Base-by-base conservation (phyloP, 2,113 vertebrate genomes). In the Sinosuthora webbiana region DNA sequence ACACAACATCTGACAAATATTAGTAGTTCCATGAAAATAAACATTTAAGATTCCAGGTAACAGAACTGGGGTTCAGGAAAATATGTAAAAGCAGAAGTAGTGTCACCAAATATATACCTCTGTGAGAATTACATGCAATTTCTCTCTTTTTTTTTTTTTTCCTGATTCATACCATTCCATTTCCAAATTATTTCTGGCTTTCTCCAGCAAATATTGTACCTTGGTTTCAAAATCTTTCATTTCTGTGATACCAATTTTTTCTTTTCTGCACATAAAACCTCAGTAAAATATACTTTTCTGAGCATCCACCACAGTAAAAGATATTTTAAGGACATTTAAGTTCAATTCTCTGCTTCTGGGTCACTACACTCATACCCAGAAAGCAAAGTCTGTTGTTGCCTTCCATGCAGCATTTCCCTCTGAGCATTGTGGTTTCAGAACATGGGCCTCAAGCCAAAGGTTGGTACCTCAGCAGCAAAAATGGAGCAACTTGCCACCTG, bases 281-380 rank as follows among this genome's bases (percentile, higher is more conserved):
- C 22, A 67, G n/a, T 30, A 49, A 73, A 74, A 69, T 1, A 21
- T 12, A 52, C 28, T 92, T 87, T 80, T 44, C 45, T 53, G 47
- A 84, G 21, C 70, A 70, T 64, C 33, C 42, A 62, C 44, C 50
- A 16, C 12, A 56, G 63, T 30, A 71, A 70, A 76, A 95, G 76
- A 83, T 77, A 89, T 92, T 97, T 95, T 95, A 67, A 96, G 91
- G 91, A 89, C 90, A 85, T 87, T 92, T 35, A 88, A 82, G 69
- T 93, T 90, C 67, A 63, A 4, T 81, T 22, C 47, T 92, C 87
- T 87, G 60, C 70, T 95, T 97, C 79, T 97, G 93, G 91, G 83
- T 95, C 96, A 95, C 62, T n/a, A 35, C 8, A 1, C 28, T 81
- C n/a, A 44, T 41, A 67, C 22, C 49, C 80, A 85, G 69, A 78